Evolutionary conservation across 1,140 invertebrate genomes (phyloP).

Genomic region (Anastrepha obliqua): DNA sequence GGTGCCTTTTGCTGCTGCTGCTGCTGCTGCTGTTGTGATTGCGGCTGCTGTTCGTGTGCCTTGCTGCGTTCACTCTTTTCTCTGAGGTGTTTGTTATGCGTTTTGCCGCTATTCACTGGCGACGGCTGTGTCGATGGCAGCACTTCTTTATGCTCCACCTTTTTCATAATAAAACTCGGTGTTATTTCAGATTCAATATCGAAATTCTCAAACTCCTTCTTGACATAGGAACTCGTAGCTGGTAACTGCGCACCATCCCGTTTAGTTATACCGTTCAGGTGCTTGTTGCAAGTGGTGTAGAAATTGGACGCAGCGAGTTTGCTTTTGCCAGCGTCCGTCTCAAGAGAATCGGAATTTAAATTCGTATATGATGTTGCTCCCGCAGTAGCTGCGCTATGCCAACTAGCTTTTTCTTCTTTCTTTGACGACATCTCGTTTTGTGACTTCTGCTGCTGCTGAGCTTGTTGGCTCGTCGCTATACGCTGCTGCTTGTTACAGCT

Average conservation of each 20-base stretch:
- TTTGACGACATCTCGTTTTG: constrained; percentile 22
- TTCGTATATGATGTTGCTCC: background rate
- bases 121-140: background rate
- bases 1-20: constrained; percentile 54
- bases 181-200: constrained; percentile 73
- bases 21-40: constrained; percentile 57
- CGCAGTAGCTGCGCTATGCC: constrained; percentile 16
- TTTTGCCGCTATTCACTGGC: background rate
- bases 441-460: background rate
- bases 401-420: constrained; percentile 45
- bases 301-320: constrained; percentile 21
- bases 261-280: constrained; percentile 60
- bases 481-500: constrained; percentile 58
- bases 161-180: constrained; percentile 72
- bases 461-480: constrained; percentile 53
- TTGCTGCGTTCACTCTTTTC: constrained; percentile 11
- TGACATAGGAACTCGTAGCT: constrained; percentile 57
- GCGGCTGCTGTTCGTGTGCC: constrained; percentile 58
- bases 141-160: constrained; percentile 65
- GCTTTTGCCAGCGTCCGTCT: background rate
- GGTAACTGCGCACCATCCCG: constrained; percentile 26
- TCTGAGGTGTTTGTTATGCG: background rate
- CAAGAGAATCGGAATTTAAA: background rate
- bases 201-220: constrained; percentile 72
- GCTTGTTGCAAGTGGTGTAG: constrained; percentile 53